Base-by-base conservation (phyloP, 2,888 invertebrate species). In the Operophtera brumata region DNA sequence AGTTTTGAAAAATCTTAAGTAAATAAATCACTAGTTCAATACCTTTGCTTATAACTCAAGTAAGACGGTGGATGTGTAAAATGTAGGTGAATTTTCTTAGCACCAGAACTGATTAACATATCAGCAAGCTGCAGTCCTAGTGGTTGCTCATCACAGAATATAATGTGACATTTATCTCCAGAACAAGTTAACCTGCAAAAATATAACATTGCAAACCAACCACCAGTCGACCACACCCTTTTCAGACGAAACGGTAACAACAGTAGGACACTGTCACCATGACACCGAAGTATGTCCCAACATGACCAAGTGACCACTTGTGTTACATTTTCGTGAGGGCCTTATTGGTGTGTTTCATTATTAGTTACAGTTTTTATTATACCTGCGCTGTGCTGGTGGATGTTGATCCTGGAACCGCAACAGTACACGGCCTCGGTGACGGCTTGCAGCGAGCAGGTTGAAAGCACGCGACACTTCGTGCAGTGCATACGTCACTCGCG, bases 371-470 rank as follows among this genome's bases (percentile, higher is more conserved):
- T n/a, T n/a, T n/a, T n/a, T n/a, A n/a, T n/a, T n/a, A n/a, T 41
- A 72, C 76, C 69, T 75, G 3, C 66, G 60, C 5, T 64, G 59
- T 4, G 56, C 57, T 0, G 32, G 52, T 3, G 57, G 26, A 0
- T 43, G 20, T 0, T 48, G 51, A 1, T 67, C 67, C 0, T 55
- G 47, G n/a, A 80, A 51, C 2, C 62, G 61, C 14, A 85, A 59
- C 14, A 84, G 64, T 30, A 73, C 79, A 0, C 82, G 71, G 12
- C 84, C 85, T 12, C 78, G 72, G 50, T 83, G 80, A 1, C 66
- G 62, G 48, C 77, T 76, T 12, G 67, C 64, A 3, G 75, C 72
- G 36, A 82, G 61, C 44, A 83, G 66, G 0, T 74, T 74, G 57
- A 81, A 73, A 0, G 84, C 84, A 2, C 80, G 74, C 1, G 76